Evolutionary conservation across 53 echinoderm and acorn worm genomes (phyloP).

Genomic region (Echinarachnius parma): DNA sequence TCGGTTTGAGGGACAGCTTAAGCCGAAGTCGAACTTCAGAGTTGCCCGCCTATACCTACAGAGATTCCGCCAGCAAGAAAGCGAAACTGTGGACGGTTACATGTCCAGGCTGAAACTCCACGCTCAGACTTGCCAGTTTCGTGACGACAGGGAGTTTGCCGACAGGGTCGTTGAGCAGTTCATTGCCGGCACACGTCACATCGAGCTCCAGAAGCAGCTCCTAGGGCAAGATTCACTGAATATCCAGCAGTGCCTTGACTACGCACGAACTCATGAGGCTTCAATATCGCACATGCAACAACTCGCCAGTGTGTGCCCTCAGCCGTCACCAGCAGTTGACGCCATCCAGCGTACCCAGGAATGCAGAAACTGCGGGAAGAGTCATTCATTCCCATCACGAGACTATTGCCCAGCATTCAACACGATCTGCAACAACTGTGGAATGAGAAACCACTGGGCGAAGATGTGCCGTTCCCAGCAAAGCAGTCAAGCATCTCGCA

Average conservation of each 20-base stretch:
- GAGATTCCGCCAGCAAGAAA: conserved; percentile 37
- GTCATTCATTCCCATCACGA: conserved; percentile 17
- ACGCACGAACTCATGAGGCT: conserved; percentile 61
- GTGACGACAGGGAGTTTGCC: conserved; percentile 43
- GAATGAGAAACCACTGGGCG: conserved; percentile 44
- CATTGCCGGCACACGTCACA: conserved; percentile 45
- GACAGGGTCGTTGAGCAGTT: conserved; percentile 64
- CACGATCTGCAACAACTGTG: conserved; percentile 53
- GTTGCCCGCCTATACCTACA: conserved; percentile 52
- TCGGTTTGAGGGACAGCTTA: conserved; percentile 27
- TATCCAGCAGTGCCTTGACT: conserved; percentile 51
- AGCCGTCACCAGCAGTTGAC: neutral
- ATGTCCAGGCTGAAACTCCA: conserved; percentile 52
- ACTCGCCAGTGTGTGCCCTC: conserved; percentile 14
- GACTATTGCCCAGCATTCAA: conserved; percentile 41
- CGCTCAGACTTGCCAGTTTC: conserved; percentile 46
- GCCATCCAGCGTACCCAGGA: conserved; percentile 6
- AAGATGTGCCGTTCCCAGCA: conserved; percentile 41
- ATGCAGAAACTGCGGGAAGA: conserved; percentile 50
- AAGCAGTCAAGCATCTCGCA: conserved; percentile 1
- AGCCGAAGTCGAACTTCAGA: conserved; percentile 46
- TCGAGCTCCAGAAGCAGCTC: conserved; percentile 56
- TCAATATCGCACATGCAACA: conserved; percentile 58
- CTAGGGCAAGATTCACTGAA: conserved; percentile 51
- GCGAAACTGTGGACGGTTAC: conserved; percentile 54